Conservation (phyloP, 2,797 vertebrate genomes). For the Diglossa cyanea region DNA sequence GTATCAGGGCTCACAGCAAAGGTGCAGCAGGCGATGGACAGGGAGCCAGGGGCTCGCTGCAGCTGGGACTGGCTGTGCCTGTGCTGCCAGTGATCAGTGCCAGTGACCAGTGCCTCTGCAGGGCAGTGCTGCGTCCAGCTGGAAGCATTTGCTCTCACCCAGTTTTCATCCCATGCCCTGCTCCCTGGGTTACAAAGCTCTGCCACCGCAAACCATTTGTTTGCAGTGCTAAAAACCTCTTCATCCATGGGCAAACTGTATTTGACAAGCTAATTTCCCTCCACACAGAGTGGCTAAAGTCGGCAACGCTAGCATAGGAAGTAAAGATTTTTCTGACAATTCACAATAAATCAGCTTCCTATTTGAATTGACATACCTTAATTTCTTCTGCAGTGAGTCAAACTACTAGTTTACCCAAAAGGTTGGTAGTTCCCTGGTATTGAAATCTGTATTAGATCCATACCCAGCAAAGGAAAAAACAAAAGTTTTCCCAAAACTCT, state of each 20-base stretch:
- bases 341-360: not conserved
- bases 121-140: not conserved
- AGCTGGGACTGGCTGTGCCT: not conserved
- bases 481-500: not conserved
- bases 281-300: not conserved
- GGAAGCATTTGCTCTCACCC: not conserved
- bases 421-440: not conserved
- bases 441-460: not conserved
- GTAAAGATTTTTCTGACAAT: not conserved
- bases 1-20: not conserved
- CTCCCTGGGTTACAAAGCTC: not conserved
- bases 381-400: not conserved
- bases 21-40: not conserved
- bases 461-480: not conserved
- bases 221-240: not conserved
- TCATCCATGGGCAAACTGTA: not conserved
- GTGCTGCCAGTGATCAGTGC: not conserved
- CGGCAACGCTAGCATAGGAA: not conserved
- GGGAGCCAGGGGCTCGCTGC: not conserved
- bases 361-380: not conserved
- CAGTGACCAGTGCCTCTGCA: rapidly evolving
- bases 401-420: not conserved
- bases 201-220: not conserved
- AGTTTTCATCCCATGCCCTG: not conserved
- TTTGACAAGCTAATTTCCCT: not conserved